Base-by-base conservation (phyloP, 2,113 vertebrate genomes). In the Anthoscopus minutus region DNA sequence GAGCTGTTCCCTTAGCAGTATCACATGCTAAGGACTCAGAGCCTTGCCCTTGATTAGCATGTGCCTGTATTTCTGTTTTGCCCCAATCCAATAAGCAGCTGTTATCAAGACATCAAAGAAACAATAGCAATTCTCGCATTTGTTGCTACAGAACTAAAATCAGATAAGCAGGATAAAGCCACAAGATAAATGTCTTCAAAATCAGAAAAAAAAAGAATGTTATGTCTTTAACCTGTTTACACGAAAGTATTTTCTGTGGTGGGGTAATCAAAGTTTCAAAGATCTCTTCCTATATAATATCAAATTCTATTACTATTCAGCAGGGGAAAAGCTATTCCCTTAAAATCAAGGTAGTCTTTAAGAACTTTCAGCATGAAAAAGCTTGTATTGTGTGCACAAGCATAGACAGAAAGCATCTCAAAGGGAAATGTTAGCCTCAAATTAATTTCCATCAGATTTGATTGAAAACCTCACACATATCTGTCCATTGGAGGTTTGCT, bases 361-460 rank as follows among this genome's bases (percentile, higher is more conserved):
- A 92, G 88, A 94, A 40, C n/a, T 96, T 89, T 58, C 73, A 93
- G 70, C 80, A 93, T 77, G 42, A 95, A 92, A 94, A 85, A 71
- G 8, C 89, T 91, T 89, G 45, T 87, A 74, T 92, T 92, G 24
- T 94, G 91, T 93, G 71, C 84, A 93, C 54, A 93, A 90, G 48
- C 79, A 92, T 33, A 94, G 62, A 87, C 12, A 92, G 82, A 86
- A 96, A 72, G 65, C 53, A 93, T 88, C 89, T 94, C 93, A 94
- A 87, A 95, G 96, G 96, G 91, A 95, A 96, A 96, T 92, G 94
- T 94, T 94, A 93, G 70, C 82, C 53, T 96, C 87, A 96, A 97
- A 97, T 97, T 97, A 97, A 96, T 97, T 96, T 96, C 95, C 95
- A 94, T 94, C 96, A 95, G 80, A 93, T 96, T 78, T 94, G 92